Evolutionary conservation across 2,888 invertebrate genomes (phyloP).

Genomic region (Eurytoma adleriae): DNA sequence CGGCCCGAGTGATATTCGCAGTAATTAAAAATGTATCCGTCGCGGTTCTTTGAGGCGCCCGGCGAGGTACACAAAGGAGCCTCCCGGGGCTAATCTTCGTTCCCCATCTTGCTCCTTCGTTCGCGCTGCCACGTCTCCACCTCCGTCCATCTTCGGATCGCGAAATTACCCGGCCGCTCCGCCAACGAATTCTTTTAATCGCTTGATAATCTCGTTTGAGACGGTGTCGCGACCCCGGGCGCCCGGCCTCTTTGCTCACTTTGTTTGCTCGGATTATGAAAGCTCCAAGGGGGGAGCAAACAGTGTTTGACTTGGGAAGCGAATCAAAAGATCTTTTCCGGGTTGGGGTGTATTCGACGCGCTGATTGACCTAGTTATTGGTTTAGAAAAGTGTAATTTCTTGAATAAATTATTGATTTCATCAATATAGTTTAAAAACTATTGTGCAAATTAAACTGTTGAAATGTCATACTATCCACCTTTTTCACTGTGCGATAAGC

Average conservation of each 20-base stretch:
- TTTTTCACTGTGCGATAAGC: too few species aligned
- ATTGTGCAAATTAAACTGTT: too few species aligned
- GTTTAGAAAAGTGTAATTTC: neutral
- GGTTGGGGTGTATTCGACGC: neutral
- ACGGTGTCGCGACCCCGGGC: slow-evolving; percentile 63
- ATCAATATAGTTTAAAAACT: too few species aligned
- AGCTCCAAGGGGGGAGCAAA: slow-evolving; percentile 57
- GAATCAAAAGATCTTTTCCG: neutral
- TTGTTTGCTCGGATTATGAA: slow-evolving; percentile 70
- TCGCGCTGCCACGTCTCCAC: slow-evolving; percentile 46
- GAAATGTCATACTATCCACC: too few species aligned
- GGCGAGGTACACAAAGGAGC: slow-evolving; percentile 68
- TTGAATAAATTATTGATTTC: neutral
- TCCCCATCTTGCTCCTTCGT: slow-evolving; percentile 45
- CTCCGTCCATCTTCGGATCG: slow-evolving; percentile 54
- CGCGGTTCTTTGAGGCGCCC: slow-evolving; percentile 72
- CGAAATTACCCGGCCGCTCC: slow-evolving; percentile 38
- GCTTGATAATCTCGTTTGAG: slow-evolving; percentile 73
- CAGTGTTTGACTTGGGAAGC: neutral
- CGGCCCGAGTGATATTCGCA: slow-evolving; percentile 72
- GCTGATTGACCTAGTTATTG: neutral
- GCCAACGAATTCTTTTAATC: slow-evolving; percentile 71
- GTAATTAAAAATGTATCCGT: slow-evolving; percentile 76
- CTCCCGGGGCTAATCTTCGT: slow-evolving; percentile 70
- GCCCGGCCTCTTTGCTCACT: slow-evolving; percentile 64